These are phyloP conservation scores for Mesocricetus auratus DNA, from an alignment of 2,113 vertebrate genomes.

Conservation along the genomic window DNA sequence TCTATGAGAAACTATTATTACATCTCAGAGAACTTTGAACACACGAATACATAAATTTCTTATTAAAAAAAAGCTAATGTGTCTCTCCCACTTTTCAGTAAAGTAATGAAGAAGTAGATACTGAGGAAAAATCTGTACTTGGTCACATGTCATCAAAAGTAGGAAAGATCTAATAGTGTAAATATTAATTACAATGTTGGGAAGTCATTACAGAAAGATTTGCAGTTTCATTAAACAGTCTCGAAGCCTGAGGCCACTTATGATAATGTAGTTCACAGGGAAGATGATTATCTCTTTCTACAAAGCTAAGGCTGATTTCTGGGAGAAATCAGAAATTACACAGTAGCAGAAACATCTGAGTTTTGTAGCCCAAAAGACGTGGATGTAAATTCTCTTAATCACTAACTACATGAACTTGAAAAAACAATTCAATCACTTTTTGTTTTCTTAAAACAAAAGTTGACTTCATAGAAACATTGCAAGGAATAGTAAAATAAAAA, in stretches of 20 bases:
- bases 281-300: slow-evolving; percentile 31
- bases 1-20: neutral
- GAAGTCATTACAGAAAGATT: slow-evolving; percentile 45
- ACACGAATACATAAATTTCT: neutral
- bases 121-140: neutral
- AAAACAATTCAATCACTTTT: slow-evolving; percentile 34
- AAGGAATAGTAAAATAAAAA: neutral
- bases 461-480: neutral
- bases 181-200: slow-evolving; percentile 45
- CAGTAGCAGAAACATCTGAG: neutral
- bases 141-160: neutral
- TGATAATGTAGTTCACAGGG: slow-evolving; percentile 25
- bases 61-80: neutral
- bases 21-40: neutral
- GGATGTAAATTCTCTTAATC: slow-evolving; percentile 36
- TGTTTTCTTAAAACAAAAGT: neutral
- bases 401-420: neutral
- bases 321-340: slow-evolving; percentile 2
- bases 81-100: neutral
- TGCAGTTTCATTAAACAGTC: slow-evolving; percentile 55
- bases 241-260: slow-evolving; percentile 10
- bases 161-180: neutral
- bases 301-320: neutral
- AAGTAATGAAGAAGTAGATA: neutral
- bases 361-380: neutral